A percentile compares a stretch with the other conserved stretches of the same genome.
Evolutionary conservation across 2,888 invertebrate species (phyloP).

Genomic region (Rosalia funebris): DNA sequence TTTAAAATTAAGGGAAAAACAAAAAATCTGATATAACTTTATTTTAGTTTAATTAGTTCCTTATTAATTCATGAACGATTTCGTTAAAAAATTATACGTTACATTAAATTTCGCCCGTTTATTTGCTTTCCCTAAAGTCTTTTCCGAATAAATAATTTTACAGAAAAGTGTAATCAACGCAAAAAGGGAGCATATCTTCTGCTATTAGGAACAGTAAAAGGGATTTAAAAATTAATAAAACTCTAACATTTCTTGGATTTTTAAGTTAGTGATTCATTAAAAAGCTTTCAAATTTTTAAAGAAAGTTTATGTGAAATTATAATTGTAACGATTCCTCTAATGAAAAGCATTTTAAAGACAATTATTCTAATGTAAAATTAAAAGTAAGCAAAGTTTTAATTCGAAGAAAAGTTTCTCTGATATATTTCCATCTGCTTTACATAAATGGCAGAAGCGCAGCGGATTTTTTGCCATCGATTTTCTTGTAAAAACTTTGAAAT

Average conservation of each 20-base stretch:
- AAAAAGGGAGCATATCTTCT: neutral
- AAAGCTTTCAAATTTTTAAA: constrained; percentile 43
- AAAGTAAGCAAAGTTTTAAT: constrained; percentile 46
- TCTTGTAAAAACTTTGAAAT: constrained; percentile 43
- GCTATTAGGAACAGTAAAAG: constrained; percentile 21
- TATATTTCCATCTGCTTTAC: constrained; percentile 40
- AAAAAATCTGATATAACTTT: too few species aligned
- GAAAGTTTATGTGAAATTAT: constrained; percentile 44
- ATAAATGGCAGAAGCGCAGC: constrained; percentile 15
- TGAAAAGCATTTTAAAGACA: constrained; percentile 50
- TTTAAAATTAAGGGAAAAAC: too few species aligned
- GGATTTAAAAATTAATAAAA: constrained; percentile 39
- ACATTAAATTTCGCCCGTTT: neutral
- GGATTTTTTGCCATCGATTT: constrained; percentile 27
- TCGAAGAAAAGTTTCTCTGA: constrained; percentile 40
- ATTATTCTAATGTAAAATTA: constrained; percentile 48
- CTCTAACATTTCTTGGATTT: constrained; percentile 33
- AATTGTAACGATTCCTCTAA: constrained; percentile 48
- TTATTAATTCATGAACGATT: too few species aligned
- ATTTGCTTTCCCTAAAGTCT: neutral
- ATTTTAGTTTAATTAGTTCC: too few species aligned
- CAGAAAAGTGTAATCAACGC: neutral
- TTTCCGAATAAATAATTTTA: neutral
- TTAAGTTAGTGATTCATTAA: constrained; percentile 42
- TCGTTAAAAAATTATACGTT: too few species aligned